Evolutionary conservation across 1,140 invertebrate species (phyloP).

Genomic region (Calephelis nemesis): DNA sequence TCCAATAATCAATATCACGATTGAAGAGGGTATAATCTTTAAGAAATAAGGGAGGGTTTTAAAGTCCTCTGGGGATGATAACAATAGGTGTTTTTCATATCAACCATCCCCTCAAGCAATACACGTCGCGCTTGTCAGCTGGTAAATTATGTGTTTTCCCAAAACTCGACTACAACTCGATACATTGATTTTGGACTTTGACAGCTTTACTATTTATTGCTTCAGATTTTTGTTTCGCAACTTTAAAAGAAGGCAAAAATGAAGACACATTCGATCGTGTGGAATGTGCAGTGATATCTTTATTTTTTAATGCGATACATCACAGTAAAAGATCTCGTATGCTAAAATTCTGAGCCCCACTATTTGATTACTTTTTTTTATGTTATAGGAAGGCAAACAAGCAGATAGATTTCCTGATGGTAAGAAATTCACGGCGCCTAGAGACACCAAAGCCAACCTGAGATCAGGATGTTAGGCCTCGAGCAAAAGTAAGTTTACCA

Average conservation of each 20-base stretch:
- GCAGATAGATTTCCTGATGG: no score
- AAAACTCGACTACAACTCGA: slow-evolving; percentile 42
- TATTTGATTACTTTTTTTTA: no score
- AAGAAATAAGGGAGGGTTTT: slow-evolving; percentile 54
- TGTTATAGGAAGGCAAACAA: no score
- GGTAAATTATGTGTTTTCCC: slow-evolving; percentile 55
- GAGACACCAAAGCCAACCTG: no score
- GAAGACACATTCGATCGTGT: background rate
- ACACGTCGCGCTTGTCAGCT: slow-evolving; percentile 41
- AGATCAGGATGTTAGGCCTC: no score
- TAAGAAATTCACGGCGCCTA: no score
- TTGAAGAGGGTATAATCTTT: slow-evolving; percentile 59
- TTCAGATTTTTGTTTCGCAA: slow-evolving; percentile 20
- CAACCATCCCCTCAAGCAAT: slow-evolving; percentile 35
- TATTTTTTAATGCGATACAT: no score
- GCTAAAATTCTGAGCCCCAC: no score
- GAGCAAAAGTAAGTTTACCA: no score
- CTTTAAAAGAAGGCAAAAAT: background rate
- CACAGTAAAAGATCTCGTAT: no score
- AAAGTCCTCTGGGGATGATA: slow-evolving; percentile 57
- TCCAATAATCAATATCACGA: slow-evolving; percentile 57
- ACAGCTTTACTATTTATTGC: slow-evolving; percentile 45
- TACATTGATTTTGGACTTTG: slow-evolving; percentile 46
- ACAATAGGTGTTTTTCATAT: slow-evolving; percentile 65
- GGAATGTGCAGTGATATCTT: no score